A percentile compares a stretch with the other conserved stretches of the same genome.
These are phyloP conservation scores for Actinia tenebrosa DNA, from an alignment of 64 coral and sea anemone genomes.

Conservation along the genomic window DNA sequence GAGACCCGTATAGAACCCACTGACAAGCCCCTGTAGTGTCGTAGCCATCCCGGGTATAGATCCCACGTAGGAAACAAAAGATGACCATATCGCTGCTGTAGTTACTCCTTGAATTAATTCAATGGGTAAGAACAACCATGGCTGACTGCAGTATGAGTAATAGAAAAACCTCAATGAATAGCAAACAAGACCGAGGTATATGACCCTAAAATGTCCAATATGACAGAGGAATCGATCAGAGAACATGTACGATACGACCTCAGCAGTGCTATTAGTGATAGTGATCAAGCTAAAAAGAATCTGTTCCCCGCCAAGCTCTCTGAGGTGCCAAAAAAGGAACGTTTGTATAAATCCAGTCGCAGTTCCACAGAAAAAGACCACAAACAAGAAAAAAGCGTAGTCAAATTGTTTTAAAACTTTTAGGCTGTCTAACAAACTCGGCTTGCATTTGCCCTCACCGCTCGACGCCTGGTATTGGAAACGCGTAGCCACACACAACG, in stretches of 20 bases:
- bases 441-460: constrained; percentile 45
- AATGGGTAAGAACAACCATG: constrained; percentile 94
- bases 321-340: constrained; percentile 94
- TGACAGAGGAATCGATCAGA: constrained; percentile 80
- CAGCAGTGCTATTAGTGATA: constrained; percentile 75
- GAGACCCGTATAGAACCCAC: constrained; percentile 88
- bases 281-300: constrained; percentile 89
- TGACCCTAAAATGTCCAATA: constrained; percentile 76
- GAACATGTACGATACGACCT: constrained; percentile 77
- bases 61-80: constrained; percentile 95
- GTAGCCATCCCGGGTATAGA: constrained; percentile 64
- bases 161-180: constrained; percentile 96
- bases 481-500: constrained; percentile 68
- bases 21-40: constrained; percentile 89
- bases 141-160: constrained; percentile 89
- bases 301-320: constrained; percentile 82
- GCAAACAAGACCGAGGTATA: constrained; percentile 89
- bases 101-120: constrained; percentile 95
- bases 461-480: constrained; percentile 64
- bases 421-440: constrained; percentile 57
- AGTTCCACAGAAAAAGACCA: constrained; percentile 98
- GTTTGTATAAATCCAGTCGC: constrained; percentile 96
- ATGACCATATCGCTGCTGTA: constrained; percentile 91
- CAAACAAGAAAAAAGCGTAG: constrained; percentile 83
- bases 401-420: constrained; percentile 80